Base-by-base conservation (phyloP, 2,888 invertebrate genomes). In the Brassicogethes aeneus region DNA sequence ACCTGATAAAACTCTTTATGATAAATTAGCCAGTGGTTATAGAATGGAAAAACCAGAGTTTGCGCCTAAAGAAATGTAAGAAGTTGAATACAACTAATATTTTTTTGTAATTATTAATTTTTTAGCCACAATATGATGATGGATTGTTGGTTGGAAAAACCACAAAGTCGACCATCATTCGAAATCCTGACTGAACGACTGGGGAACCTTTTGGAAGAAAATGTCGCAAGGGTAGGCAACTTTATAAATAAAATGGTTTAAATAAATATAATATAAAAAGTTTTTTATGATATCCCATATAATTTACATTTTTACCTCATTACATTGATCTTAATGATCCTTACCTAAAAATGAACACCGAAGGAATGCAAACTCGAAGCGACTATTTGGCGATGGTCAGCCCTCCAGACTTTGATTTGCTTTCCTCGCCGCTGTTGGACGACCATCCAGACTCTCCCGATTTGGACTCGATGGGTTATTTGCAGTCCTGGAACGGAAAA, bases 41-140 rank as follows among this genome's bases (percentile, higher is more conserved):
- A 77, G 96, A 45, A 82, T 97, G 77, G 86, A 88, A 47, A 80
- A 85, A 54, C 96, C 96, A 0, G 73, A 80, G 30, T 90, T 82
- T 61, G 82, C 92, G 1, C 88, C 91, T 33, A 76, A 82, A 48
- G 79, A 82, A 45, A 70, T 90, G 71, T 90, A 78, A 71, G 54
- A 45, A 13, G 7, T n/a, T n/a, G n/a, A n/a, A n/a, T n/a, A n/a
- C 23, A 7, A 23, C 10, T 65, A 43, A 16, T 3, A 16, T 10
- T 34, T 16, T 37, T 14, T 13, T n/a, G 5, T 36, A 35, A 40
- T 42, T 36, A 32, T 34, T 2, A 10, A 15, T 45, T 45, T 46
- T 62, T 13, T 46, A 79, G 78, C 42, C 84, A 85, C 57, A 73
- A 80, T 32, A 78, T 93, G 39, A 95, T 96, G 93, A 61, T 76